Evolutionary conservation across 2,888 invertebrate species (phyloP).

Genomic region (Adineta ricciae): DNA sequence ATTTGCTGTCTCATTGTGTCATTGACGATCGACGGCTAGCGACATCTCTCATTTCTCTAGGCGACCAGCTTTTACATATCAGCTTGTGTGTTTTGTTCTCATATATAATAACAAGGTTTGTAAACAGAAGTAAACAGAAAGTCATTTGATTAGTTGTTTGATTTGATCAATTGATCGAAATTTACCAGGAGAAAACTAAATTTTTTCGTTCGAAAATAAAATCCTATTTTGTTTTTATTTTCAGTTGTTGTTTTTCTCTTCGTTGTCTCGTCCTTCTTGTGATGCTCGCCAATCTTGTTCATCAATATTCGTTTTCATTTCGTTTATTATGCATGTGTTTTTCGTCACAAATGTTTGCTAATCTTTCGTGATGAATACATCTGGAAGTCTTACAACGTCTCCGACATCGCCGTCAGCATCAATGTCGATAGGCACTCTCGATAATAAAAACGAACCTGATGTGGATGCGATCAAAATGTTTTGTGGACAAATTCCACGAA

Average conservation of each 20-base stretch:
- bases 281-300: not conserved
- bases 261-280: not conserved
- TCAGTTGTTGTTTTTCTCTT: not conserved
- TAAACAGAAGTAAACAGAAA: conserved; percentile 4
- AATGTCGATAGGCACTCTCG: not conserved
- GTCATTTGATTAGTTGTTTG: not conserved
- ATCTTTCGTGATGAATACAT: not conserved
- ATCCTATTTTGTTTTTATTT: not conserved
- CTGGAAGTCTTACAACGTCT: not conserved
- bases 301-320: not conserved
- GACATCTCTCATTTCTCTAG: conserved; percentile 12
- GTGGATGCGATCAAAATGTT: conserved; percentile 99
- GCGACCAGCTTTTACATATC: not conserved
- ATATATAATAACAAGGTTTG: not conserved
- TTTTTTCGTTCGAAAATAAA: no score
- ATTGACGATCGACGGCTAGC: not conserved
- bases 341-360: not conserved
- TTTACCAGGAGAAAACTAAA: no score
- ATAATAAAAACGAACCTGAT: conserved; percentile 63
- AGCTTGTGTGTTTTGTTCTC: not conserved
- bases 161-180: not conserved
- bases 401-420: not conserved
- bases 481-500: conserved; percentile 75
- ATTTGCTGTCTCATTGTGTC: no score
- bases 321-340: not conserved